Conservation (phyloP, 2,113 vertebrate species). For the Tetrao urogallus region DNA sequence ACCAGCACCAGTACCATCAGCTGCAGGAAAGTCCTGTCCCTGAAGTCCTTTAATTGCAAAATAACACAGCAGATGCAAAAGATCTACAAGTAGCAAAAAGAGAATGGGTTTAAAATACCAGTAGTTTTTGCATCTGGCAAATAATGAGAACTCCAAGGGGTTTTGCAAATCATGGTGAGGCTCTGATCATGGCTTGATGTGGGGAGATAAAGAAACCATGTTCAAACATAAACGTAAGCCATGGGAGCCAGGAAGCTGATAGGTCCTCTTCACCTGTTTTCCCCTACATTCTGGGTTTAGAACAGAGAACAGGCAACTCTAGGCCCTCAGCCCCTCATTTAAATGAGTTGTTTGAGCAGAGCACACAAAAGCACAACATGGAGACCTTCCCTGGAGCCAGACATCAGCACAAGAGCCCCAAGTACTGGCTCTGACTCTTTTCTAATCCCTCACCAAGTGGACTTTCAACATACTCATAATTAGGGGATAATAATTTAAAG, state of each 20-base stretch:
- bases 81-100: not conserved
- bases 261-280: not conserved
- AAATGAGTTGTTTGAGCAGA: not conserved
- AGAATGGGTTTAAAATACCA: not conserved
- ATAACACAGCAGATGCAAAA: not conserved
- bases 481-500: conserved; percentile 65
- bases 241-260: not conserved
- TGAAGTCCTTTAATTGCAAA: not conserved
- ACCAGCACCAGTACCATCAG: not conserved
- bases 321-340: not conserved
- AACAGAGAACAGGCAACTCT: not conserved
- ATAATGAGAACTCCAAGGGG: not conserved
- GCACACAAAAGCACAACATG: not conserved
- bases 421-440: conserved; percentile 10
- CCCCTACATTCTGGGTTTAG: not conserved
- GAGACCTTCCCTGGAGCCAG: not conserved
- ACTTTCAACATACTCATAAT: conserved; percentile 47
- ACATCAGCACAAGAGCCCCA: not conserved
- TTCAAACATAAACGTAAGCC: not conserved
- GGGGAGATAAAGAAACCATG: not conserved
- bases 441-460: conserved; percentile 43
- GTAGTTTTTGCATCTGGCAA: not conserved
- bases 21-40: not conserved
- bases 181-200: not conserved
- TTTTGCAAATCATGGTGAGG: not conserved